Base-by-base conservation (phyloP, 2,797 vertebrate species). In the Emys orbicularis region DNA sequence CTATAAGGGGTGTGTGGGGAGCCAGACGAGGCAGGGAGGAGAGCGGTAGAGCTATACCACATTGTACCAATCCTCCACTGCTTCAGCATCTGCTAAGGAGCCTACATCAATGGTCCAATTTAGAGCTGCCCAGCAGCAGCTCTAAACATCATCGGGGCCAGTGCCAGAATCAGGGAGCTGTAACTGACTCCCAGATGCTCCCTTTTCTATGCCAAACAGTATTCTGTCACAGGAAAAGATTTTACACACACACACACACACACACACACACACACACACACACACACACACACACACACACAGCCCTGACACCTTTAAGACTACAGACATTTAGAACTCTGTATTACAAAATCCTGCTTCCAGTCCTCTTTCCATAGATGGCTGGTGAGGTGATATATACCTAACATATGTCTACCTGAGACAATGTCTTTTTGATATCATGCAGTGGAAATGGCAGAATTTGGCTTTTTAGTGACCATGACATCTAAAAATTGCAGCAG, bases 401-500 rank as follows among this genome's bases (percentile, higher is more conserved):
- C 83, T 87, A 93, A 84, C 87, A 83, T 96, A 83, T 96, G 83
- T 72, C 93, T 84, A 96, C 41, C 61, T 0, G 2, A 96, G 83
- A 80, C 94, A 90, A 79, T 74, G 50, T 54, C 90, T 79, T 87
- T 92, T 87, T 95, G 54, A 95, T 92, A 93, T 65, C 52, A 41
- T 44, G 81, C 89, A 88, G 84, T 95, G 72, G 86, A 89, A 94
- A 92, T 93, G 90, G 84, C 90, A 95, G 95, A 91, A 94, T 94
- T 83, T 90, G 90, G 86, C 53, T 96, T 93, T 96, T 95, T 94
- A 96, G 91, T 94, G 96, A 88, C 94, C 93, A 90, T 49, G 74
- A 88, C 90, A 94, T 95, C 93, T 93, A 94, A 95, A 96, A 92
- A 95, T 88, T 83, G 95, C 93, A 96, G 96, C 90, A 97, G 86